Percentiles rank a stretch among this genome's conserved stretches.
These are phyloP conservation scores for Alcedo quadribrachys DNA, from an alignment of 2,797 vertebrate species.

Conservation along the genomic window DNA sequence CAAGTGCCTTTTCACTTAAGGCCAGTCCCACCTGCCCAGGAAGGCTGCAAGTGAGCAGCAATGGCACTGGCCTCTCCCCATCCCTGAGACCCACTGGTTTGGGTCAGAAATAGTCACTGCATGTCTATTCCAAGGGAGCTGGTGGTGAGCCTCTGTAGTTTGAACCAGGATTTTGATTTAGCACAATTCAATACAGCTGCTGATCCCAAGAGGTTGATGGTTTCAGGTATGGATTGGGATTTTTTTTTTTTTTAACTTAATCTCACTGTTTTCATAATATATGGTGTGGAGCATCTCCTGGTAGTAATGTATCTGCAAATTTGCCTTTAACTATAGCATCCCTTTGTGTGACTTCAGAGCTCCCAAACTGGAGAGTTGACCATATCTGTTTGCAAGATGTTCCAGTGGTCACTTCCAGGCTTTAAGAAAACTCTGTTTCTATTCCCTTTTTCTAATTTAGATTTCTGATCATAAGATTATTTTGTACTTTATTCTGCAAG, in stretches of 20 bases:
- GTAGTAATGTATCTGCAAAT: background rate
- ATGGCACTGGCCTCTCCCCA: background rate
- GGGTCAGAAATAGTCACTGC: background rate
- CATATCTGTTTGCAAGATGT: background rate
- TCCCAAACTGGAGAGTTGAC: background rate
- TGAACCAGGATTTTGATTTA: background rate
- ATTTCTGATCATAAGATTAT: conserved; percentile 47
- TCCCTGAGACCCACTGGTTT: background rate
- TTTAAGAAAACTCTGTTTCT: conserved; percentile 11
- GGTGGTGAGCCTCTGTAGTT: background rate
- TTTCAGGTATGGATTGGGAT: background rate
- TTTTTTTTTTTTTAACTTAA: background rate
- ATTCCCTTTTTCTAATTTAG: conserved; percentile 43
- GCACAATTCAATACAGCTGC: background rate
- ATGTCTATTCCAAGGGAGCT: background rate
- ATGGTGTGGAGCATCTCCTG: background rate
- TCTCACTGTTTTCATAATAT: background rate
- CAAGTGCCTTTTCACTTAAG: background rate
- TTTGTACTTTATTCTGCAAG: conserved; percentile 53
- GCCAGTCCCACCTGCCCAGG: background rate
- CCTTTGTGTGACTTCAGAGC: background rate
- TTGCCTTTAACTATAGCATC: background rate
- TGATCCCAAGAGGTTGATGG: background rate
- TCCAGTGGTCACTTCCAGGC: background rate
- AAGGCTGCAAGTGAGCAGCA: rapidly evolving